Evolutionary conservation across 2,113 vertebrate species (phyloP).

Genomic region (Hassar affinis): DNA sequence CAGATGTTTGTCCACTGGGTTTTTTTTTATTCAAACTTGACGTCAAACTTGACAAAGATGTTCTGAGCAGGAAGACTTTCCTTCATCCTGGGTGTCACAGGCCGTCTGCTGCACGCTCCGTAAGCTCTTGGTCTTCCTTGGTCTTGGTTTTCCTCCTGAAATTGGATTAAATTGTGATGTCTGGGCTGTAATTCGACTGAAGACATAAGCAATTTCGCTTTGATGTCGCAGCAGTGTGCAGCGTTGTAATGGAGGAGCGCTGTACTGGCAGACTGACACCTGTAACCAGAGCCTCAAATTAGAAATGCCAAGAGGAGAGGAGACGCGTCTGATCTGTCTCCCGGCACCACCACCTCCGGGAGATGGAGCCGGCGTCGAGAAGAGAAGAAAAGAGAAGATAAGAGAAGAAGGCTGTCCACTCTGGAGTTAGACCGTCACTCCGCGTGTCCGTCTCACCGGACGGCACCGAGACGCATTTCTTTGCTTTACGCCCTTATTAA

Average conservation of each 20-base stretch:
- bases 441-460: not conserved
- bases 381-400: constrained; percentile 26
- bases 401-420: constrained; percentile 55
- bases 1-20: not conserved
- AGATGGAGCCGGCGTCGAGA: no score
- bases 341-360: constrained; percentile 62
- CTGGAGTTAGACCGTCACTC: constrained; percentile 26
- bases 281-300: constrained; percentile 72
- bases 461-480: no score
- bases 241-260: constrained; percentile 68
- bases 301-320: constrained; percentile 72
- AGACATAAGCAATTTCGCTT: constrained; percentile 74
- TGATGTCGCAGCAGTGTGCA: constrained; percentile 59
- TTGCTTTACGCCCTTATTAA: constrained; percentile 19
- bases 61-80: constrained; percentile 1
- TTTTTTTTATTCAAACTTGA: not conserved
- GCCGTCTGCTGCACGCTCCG: not conserved
- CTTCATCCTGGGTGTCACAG: not conserved
- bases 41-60: not conserved
- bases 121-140: constrained; percentile 14
- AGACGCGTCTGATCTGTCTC: constrained; percentile 65
- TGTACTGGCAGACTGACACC: constrained; percentile 73
- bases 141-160: constrained; percentile 55
- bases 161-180: constrained; percentile 68
- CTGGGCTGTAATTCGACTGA: constrained; percentile 72